Base-by-base conservation (phyloP, 2,888 invertebrate genomes). In the Poecilobothrus nobilitatus region DNA sequence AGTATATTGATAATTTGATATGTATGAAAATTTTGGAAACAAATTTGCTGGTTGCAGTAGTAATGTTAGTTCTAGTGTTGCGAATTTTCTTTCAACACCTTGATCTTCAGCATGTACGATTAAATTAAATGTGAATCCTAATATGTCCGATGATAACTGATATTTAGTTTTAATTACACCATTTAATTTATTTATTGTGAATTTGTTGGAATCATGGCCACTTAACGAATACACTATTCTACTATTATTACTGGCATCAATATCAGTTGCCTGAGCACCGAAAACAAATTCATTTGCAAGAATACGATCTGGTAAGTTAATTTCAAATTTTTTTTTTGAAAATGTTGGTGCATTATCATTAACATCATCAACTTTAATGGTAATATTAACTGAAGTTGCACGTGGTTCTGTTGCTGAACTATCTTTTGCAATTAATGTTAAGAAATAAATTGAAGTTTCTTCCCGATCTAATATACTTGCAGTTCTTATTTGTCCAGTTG, bases 381-480 rank as follows among this genome's bases (percentile, higher is more conserved):
- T 93, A 65, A 95, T 83, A 79, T 93, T 92, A 3, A 94, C 91
- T 15, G 91, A 91, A 1, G 92, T 88, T 1, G 92, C 92, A 73
- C 89, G 84, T 0, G 92, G 92, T 74, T 92, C 92, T 0, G 93
- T 94, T 1, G 91, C 88, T 34, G 94, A 94, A 71, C 91, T 92
- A 80, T 95, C 95, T 80, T 91, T 91, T 1, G 95, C 95, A 84
- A 93, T 91, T 21, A 95, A 83, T 1, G 91, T 91, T 72, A 96
- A 83, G 77, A 89, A 89, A 78, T 95, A 95, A 1, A 86, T 82
- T 67, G 89, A 85, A 71, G 86, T 88, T 74, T 90, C 89, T 82
- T 95, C 95, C 69, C 94, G 86, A 78, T 95, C 95, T 68, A 94
- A 83, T 9, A 87, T 84, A 8, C 85, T 84, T 70, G 88, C 86